Conservation (phyloP, 2,888 invertebrate genomes). For the Drosophila subquinaria region DNA sequence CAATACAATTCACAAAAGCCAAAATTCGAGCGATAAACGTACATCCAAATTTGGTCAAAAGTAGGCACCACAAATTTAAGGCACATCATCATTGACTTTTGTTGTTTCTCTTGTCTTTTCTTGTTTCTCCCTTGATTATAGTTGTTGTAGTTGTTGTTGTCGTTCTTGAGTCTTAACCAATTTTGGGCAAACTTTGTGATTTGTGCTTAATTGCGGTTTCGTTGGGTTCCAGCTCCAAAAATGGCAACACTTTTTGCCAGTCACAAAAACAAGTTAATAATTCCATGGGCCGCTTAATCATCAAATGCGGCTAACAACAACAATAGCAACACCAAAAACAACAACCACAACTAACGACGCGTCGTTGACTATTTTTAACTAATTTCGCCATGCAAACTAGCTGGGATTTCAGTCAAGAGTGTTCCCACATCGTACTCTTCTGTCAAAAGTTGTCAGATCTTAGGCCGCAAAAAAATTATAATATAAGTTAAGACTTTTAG, state of each 20-base stretch:
- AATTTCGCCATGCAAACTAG: conserved; percentile 46
- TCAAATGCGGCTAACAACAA: conserved; percentile 50
- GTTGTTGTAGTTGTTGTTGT: conserved; percentile 36
- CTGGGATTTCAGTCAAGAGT: conserved; percentile 7
- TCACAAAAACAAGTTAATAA: conserved; percentile 77
- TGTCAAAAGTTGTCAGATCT: not conserved
- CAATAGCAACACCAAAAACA: not conserved
- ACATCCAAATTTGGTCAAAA: conserved; percentile 75
- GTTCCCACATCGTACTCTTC: not conserved
- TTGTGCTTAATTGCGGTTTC: conserved; percentile 71
- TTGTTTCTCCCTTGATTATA: conserved; percentile 46
- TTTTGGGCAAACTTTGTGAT: conserved; percentile 63
- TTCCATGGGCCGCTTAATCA: conserved; percentile 73
- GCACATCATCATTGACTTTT: conserved; percentile 43
- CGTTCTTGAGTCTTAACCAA: conserved; percentile 52
- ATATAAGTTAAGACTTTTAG: not conserved
- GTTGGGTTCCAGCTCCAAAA: conserved; percentile 58
- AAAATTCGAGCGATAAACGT: conserved; percentile 55
- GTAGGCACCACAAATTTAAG: conserved; percentile 80
- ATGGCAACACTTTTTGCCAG: conserved; percentile 65
- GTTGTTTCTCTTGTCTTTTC: conserved; percentile 24
- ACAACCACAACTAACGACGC: not conserved
- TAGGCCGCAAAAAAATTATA: not conserved
- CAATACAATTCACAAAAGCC: conserved; percentile 38
- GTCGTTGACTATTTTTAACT: conserved; percentile 62